A percentile compares a stretch with the other conserved stretches of the same genome.
Evolutionary conservation across 2,888 invertebrate species (phyloP).

Genomic region (Serripes groenlandicus): DNA sequence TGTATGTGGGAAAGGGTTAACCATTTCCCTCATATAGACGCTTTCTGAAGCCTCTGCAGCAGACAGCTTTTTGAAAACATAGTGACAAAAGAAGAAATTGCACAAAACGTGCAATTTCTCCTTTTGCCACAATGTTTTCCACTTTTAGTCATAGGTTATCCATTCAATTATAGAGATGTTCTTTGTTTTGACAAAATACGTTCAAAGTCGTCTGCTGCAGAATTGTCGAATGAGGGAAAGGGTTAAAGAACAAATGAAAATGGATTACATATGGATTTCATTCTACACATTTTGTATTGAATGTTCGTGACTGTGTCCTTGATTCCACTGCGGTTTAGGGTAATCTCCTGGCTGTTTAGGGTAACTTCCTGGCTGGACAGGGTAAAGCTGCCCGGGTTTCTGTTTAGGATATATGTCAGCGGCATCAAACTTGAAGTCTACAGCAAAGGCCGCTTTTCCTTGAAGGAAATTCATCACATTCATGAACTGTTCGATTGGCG

Average conservation of each 20-base stretch:
- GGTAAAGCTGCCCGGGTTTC: slow-evolving; percentile 3
- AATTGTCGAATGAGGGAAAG: background rate
- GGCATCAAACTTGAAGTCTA: slow-evolving; percentile 54
- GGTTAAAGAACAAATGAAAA: background rate
- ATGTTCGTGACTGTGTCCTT: background rate
- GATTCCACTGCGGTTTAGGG: background rate
- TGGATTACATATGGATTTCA: too few relatives aligned
- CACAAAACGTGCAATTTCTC: too few relatives aligned
- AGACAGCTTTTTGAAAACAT: too few relatives aligned
- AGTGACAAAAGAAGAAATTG: too few relatives aligned
- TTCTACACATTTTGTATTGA: slow-evolving; percentile 4
- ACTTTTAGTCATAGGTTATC: too few relatives aligned
- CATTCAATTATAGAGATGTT: too few relatives aligned
- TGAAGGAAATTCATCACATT: slow-evolving; percentile 81
- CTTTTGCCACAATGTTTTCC: too few relatives aligned
- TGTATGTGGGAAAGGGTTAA: too few relatives aligned
- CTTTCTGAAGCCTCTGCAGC: too few relatives aligned
- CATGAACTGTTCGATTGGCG: slow-evolving; percentile 72
- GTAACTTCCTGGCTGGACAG: slow-evolving; percentile 2
- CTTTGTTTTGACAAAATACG: background rate
- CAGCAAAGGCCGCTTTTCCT: slow-evolving; percentile 72
- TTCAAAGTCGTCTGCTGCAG: background rate
- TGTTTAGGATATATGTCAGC: slow-evolving; percentile 10
- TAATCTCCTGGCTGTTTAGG: background rate
- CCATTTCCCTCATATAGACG: too few relatives aligned